Evolutionary conservation across 1,140 invertebrate species (phyloP), one percentile per base, ranked within the genome.

Genomic region (Cyrtorhinus lividipennis): DNA sequence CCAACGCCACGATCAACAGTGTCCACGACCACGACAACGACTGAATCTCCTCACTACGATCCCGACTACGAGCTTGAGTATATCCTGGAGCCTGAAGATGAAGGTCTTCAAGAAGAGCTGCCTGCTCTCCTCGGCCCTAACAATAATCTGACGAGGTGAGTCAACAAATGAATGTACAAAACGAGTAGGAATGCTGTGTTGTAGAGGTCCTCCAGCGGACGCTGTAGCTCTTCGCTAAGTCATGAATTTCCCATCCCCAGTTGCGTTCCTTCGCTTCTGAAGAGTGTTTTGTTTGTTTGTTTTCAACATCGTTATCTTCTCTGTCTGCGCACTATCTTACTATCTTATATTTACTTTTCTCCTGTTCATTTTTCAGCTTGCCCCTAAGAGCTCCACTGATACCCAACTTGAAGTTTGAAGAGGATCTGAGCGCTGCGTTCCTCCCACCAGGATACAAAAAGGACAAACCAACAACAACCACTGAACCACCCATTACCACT

Each of bases 11-110:
- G 30, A n/a, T 45, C 24, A 30, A 57, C 56, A 18, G 45, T 30
- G 13, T 59, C 62, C 2, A 63, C 62, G 30, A 63, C 62, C 0
- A 63, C 62, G 8, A 26, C 62, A 3, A 58, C 62, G 1, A 56
- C 62, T 46, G 56, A 63, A n/a, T 26, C 38, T 0, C 56, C 56
- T 13, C 48, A 62, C 61, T 56, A 59, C 38, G 56, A 30, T 44
- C 56, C 62, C 15, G 62, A 63, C 2, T 63, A 63, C 24, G 62
- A 63, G 26, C 13, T 57, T 18, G 62, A 63, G 30, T 63, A 63
- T 38, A 63, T 63, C 18, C 25, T 59, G n/a, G 48, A 53, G 48
- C 48, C 48, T 20, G 48, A 53, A 53, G 48, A 53, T 22, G 8
- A 8, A 10, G 48, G 48, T 8, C 20, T 53, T 13, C 48, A 53